Evolutionary conservation across 2,797 vertebrate genomes (phyloP).

Genomic region (Liparis tanakae): DNA sequence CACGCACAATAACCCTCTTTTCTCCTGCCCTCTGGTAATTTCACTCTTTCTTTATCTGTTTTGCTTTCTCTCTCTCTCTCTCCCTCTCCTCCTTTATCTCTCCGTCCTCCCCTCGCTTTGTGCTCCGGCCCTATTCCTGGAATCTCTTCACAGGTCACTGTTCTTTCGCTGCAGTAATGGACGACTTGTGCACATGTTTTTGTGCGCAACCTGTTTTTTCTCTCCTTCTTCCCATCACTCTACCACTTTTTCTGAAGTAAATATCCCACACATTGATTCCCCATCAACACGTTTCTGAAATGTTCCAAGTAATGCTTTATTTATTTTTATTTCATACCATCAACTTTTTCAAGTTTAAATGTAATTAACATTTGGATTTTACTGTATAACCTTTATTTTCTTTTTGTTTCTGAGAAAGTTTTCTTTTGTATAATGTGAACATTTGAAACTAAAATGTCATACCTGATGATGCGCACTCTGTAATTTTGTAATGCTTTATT

Average conservation of each 20-base stretch:
- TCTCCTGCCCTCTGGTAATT: conserved; percentile 87
- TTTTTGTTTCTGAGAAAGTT: background rate
- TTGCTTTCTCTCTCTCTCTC: conserved; percentile 68
- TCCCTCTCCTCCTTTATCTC: conserved; percentile 53
- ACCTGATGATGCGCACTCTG: background rate
- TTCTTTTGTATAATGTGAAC: background rate
- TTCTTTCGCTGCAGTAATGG: conserved; percentile 69
- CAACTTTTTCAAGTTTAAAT: conserved; percentile 3
- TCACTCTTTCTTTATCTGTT: conserved; percentile 83
- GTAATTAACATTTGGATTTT: background rate
- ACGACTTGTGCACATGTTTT: conserved; percentile 54
- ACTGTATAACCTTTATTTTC: background rate
- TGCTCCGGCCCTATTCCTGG: conserved; percentile 62
- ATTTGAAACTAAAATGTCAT: background rate
- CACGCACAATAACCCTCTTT: conserved; percentile 87
- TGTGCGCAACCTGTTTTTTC: conserved; percentile 20
- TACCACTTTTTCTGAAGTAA: background rate
- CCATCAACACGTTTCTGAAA: background rate
- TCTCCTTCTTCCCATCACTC: background rate
- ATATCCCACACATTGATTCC: conserved; percentile 13
- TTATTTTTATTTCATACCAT: background rate
- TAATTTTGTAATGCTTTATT: background rate
- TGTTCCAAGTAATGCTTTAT: background rate
- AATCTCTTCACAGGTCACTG: conserved; percentile 91
- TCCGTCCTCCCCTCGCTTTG: conserved; percentile 33